Evolutionary conservation across 2,888 invertebrate species (phyloP).

Genomic region (Drosophila cognata): DNA sequence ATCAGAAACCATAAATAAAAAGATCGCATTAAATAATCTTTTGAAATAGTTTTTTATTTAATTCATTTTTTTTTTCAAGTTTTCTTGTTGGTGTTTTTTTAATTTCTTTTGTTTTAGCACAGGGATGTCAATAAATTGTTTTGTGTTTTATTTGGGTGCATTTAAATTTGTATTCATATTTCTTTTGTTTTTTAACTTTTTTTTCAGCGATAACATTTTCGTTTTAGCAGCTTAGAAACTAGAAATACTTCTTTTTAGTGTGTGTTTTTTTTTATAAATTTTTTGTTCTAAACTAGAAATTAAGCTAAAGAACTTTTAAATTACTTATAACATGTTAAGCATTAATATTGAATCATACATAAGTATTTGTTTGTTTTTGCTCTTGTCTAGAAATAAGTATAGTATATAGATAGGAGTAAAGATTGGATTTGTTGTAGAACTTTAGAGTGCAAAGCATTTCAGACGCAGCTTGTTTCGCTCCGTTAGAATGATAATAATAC

Average conservation of each 20-base stretch:
- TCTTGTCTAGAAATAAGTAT: not conserved
- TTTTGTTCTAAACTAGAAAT: conserved; percentile 58
- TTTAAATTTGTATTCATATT: conserved; percentile 33
- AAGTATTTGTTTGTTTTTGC: conserved; percentile 4
- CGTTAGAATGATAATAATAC: conserved; percentile 29
- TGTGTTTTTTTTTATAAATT: conserved; percentile 18
- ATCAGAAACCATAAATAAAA: conserved; percentile 10
- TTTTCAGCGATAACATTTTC: conserved; percentile 51
- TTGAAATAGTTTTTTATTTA: conserved; percentile 53
- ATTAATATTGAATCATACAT: conserved; percentile 38
- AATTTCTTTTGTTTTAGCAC: conserved; percentile 68
- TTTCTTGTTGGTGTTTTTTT: conserved; percentile 21
- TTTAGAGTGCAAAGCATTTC: conserved; percentile 3
- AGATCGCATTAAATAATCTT: conserved; percentile 32
- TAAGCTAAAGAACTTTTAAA: conserved; percentile 72
- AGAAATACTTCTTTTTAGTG: conserved; percentile 74
- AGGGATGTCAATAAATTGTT: conserved; percentile 66
- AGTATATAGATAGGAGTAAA: conserved; percentile 20
- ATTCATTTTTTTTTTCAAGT: conserved; percentile 26
- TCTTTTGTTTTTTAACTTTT: conserved; percentile 26
- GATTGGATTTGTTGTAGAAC: not conserved
- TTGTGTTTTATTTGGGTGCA: conserved; percentile 54
- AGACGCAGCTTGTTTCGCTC: not conserved
- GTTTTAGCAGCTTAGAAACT: conserved; percentile 64
- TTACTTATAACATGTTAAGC: conserved; percentile 68